A percentile compares a stretch with the other conserved stretches of the same genome.
These are phyloP conservation scores for Myotis planiceps DNA, from an alignment of 2,797 vertebrate genomes.

Conservation along the genomic window DNA sequence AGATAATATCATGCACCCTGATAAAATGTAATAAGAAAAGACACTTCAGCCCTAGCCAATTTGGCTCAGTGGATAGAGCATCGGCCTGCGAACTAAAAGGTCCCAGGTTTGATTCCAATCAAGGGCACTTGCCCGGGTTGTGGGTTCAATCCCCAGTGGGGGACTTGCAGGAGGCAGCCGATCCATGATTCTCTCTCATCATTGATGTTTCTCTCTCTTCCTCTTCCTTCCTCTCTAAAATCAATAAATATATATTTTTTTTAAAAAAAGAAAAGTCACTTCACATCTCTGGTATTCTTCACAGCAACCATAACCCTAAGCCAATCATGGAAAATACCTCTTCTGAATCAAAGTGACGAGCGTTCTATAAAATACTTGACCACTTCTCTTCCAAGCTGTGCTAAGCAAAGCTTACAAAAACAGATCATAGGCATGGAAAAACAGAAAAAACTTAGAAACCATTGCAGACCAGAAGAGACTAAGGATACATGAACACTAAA, in stretches of 20 bases:
- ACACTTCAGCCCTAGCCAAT: background rate
- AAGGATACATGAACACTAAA: background rate
- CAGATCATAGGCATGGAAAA: background rate
- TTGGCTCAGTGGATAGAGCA: no score
- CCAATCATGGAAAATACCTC: background rate
- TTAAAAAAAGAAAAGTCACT: background rate
- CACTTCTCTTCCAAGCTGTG: background rate
- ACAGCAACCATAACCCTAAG: background rate
- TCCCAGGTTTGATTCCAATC: no score
- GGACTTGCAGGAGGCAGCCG: no score
- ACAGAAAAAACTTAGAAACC: background rate
- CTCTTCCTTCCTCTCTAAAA: no score
- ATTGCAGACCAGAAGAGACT: background rate
- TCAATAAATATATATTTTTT: no score
- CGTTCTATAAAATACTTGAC: background rate
- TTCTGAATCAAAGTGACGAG: background rate
- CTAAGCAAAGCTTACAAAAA: no score
- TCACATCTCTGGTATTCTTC: background rate
- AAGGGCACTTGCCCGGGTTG: no score
- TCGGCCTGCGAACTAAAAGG: no score
- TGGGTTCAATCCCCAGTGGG: no score
- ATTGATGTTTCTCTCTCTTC: no score
- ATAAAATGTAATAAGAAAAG: background rate
- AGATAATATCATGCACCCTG: background rate
- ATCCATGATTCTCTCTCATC: no score